These are phyloP conservation scores for Euzophera pinguis DNA, from an alignment of 2,888 invertebrate genomes.

Conservation along the genomic window DNA sequence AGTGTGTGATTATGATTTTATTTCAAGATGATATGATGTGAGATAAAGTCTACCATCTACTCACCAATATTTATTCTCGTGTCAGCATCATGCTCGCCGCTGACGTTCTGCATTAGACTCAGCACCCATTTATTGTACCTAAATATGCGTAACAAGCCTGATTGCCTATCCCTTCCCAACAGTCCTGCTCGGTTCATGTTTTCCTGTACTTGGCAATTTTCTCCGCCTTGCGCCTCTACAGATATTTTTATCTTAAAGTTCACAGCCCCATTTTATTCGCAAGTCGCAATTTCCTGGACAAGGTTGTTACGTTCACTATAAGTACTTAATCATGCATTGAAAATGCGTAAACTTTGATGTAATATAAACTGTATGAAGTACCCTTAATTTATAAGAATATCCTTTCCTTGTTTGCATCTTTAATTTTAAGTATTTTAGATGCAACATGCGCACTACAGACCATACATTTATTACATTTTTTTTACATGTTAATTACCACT, in stretches of 20 bases:
- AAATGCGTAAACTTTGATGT: too few species aligned
- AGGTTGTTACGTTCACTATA: conserved; percentile 6
- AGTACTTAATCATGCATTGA: conserved; percentile 9
- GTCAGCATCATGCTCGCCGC: conserved; percentile 24
- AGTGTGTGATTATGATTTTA: not conserved
- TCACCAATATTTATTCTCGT: conserved; percentile 7
- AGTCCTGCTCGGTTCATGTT: conserved; percentile 27
- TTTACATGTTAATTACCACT: not conserved
- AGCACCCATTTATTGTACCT: conserved; percentile 28
- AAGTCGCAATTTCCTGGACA: conserved; percentile 9
- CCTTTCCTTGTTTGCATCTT: too few species aligned
- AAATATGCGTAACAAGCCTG: conserved; percentile 45
- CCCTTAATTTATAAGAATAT: too few species aligned
- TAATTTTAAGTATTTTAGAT: not conserved
- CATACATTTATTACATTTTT: not conserved
- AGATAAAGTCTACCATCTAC: conserved; percentile 2
- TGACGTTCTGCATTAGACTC: conserved; percentile 27
- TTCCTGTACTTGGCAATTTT: conserved; percentile 18
- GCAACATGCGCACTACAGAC: not conserved
- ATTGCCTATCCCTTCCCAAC: conserved; percentile 29
- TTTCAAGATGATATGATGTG: not conserved
- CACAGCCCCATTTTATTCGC: conserved; percentile 9
- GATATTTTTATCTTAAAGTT: conserved; percentile 8
- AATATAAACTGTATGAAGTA: not conserved
- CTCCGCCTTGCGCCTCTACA: conserved; percentile 6